Conservation (phyloP, 2,888 invertebrate genomes). For the Phortica magna region DNA sequence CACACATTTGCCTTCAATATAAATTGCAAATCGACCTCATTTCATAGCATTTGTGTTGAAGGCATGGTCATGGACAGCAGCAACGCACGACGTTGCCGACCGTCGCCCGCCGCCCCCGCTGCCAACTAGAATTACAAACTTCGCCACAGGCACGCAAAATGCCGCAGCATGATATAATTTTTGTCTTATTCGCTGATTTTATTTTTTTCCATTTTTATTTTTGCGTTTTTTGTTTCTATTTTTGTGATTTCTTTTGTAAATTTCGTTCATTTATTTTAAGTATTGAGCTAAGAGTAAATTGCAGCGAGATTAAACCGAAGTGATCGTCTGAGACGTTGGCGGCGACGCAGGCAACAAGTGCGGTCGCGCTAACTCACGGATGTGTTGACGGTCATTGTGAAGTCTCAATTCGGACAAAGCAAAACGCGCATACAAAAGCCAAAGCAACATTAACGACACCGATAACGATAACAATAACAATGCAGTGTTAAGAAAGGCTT, state of each 20-base stretch:
- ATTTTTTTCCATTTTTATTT: background rate
- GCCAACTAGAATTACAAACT: constrained; percentile 9
- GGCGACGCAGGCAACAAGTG: background rate
- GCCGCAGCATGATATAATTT: constrained; percentile 65
- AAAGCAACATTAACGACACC: too few relatives aligned
- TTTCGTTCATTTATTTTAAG: constrained; percentile 1
- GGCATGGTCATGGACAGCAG: constrained; percentile 64
- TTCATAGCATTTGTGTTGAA: constrained; percentile 46
- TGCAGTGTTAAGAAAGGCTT: background rate
- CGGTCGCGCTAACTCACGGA: too few relatives aligned
- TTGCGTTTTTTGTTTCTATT: background rate
- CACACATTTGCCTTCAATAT: constrained; percentile 71
- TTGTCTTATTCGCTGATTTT: background rate
- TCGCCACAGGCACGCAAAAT: constrained; percentile 17
- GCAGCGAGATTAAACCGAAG: background rate
- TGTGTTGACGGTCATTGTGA: constrained; percentile 6
- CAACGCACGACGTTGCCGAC: constrained; percentile 38
- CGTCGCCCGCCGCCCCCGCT: constrained; percentile 13
- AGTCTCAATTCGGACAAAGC: background rate
- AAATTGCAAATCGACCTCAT: constrained; percentile 74
- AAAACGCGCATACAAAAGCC: too few relatives aligned
- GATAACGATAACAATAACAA: too few relatives aligned
- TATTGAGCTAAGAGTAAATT: background rate
- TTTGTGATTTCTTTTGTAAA: background rate
- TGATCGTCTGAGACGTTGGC: background rate